Evolutionary conservation across 2,797 vertebrate species (phyloP).

Genomic region (Botia almorhae): DNA sequence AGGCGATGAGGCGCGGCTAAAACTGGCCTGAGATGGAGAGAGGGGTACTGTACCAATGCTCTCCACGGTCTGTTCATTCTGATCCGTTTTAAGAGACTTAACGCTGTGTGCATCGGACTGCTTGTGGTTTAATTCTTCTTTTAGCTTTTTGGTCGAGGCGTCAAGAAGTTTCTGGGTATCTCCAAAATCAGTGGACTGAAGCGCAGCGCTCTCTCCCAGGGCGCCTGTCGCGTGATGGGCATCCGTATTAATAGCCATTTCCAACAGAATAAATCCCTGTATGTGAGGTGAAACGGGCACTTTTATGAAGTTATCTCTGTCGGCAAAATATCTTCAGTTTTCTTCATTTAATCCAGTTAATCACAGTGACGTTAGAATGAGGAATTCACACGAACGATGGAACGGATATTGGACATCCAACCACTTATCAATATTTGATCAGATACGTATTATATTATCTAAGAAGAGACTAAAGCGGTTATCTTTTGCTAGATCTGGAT

Average conservation of each 20-base stretch:
- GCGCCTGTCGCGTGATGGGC: slow-evolving; percentile 71
- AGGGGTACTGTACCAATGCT: slow-evolving; percentile 68
- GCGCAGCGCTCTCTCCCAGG: slow-evolving; percentile 73
- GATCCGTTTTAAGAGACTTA: slow-evolving; percentile 77
- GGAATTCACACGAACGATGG: neutral
- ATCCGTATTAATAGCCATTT: slow-evolving; percentile 83
- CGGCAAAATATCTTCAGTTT: slow-evolving; percentile 18
- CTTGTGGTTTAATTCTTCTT: slow-evolving; percentile 78
- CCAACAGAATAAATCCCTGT: slow-evolving; percentile 28
- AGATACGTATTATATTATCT: neutral
- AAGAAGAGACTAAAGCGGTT: slow-evolving; percentile 3
- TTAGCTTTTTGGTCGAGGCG: slow-evolving; percentile 69
- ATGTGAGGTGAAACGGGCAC: neutral
- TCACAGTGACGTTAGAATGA: slow-evolving; percentile 5
- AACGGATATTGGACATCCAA: slow-evolving; percentile 20
- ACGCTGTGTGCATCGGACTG: slow-evolving; percentile 79
- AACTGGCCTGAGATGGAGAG: slow-evolving; percentile 78
- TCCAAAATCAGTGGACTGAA: slow-evolving; percentile 78
- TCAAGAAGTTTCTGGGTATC: slow-evolving; percentile 90
- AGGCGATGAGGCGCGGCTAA: slow-evolving; percentile 75
- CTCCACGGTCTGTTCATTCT: slow-evolving; percentile 80
- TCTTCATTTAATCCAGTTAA: neutral
- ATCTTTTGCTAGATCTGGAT: neutral
- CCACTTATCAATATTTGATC: slow-evolving; percentile 31
- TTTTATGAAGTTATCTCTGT: slow-evolving; percentile 23